Base-by-base conservation (phyloP, 2,888 invertebrate species). In the Portevinia maculata region DNA sequence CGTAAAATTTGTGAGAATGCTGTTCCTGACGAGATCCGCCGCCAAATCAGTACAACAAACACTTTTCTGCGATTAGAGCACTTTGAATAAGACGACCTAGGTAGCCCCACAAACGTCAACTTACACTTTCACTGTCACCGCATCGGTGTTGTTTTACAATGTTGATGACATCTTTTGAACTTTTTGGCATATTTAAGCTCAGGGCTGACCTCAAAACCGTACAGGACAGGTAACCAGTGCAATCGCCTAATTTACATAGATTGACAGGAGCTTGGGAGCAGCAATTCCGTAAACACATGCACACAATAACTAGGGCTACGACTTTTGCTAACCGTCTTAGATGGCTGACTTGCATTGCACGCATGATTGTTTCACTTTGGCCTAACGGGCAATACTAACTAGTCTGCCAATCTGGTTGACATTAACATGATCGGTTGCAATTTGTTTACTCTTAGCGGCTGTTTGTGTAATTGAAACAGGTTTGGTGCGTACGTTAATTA, bases 81-180 rank as follows among this genome's bases (percentile, higher is more conserved):
- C 44, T 46, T 19, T 39, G 32, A 70, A 32, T 71, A 55, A 57
- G 69, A 52, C 32, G 34, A 19, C 28, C 48, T 30, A 32, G 71
- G 81, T 76, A 81, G 53, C 81, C 81, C 65, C 76, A 83, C 75
- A 28, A 81, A 57, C 65, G 76, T 59, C 32, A 28, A 79, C 81
- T 70, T 57, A 83, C 78, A 62, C 55, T 73, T 67, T 76, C 67
- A 7, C 53, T 83, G 52, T 28, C 57, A 28, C 78, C 78, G 62
- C 83, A 83, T 50, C 71, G 71, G 15, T 83, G 78, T 24, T 57
- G 83, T 55, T 57, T 67, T 17, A 83, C 53, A 13, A 78, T 67
- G 41, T 62, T 62, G 62, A 78, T 78, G 46, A 78, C 71, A 13
- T 60, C 48, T 55, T 62, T 41, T n/a, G 71, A 53, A 37, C 55